Base-by-base conservation (phyloP, 35 echinoderm and acorn worm genomes). In the Lytechinus variegatus region DNA sequence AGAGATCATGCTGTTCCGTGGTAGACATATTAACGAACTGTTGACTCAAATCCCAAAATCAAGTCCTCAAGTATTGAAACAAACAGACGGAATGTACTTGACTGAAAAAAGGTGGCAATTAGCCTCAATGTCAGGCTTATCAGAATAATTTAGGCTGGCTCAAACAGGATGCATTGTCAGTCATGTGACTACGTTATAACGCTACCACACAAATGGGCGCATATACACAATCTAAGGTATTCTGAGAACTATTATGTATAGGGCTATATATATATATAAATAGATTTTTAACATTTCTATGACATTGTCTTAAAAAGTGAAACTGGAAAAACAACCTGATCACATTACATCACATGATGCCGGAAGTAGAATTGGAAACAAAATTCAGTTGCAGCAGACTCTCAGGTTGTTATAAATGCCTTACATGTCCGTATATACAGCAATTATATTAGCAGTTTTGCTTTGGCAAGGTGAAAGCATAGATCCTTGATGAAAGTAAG, bases 31-130 rank as follows among this genome's bases (percentile, higher is more conserved):
- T 58, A 71, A 24, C 16, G 14, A 79, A 79, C 66, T 79, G 14
- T 79, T 79, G 66, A 79, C 66, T 79, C 66, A 79, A 79, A 79
- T 79, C 66, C 19, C 66, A 79, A 79, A 79, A 79, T n/a, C 33
- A 7, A 24, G 66, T 79, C 66, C 66, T 79, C 66, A 79, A 79
- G 66, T 16, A 79, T 24, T n/a, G 16, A 79, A 24, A 16, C 19
- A 79, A 24, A 79, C 14, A 79, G 66, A 16, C 4, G 3, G 21
- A 6, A 79, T 79, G 66, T 24, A 79, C 66, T 79, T 5, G 66
- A 79, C 33, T 1, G 66, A 24, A 7, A n/a, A 79, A 6, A 79
- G 66, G 66, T 79, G 66, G 21, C 66, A 79, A 79, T 79, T 79
- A 79, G 66, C n/a, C 66, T 79, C 66, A 79, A 79, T 79, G 66